Evolutionary conservation across 2,888 invertebrate genomes (phyloP).

Genomic region (Caenorhabditis sp.): DNA sequence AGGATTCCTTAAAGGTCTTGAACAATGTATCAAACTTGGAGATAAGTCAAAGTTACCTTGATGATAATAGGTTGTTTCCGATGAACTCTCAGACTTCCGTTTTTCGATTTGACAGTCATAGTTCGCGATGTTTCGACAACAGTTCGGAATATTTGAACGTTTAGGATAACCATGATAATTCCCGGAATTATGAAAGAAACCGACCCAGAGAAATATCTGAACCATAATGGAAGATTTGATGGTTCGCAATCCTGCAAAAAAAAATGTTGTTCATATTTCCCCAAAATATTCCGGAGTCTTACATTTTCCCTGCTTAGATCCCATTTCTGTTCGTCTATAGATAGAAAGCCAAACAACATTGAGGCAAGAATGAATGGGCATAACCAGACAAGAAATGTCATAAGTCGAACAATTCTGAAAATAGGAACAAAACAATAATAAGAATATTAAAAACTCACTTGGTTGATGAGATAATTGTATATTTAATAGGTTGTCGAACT

Average conservation of each 20-base stretch:
- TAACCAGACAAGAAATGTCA: constrained; percentile 81
- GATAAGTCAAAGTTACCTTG: too few relatives aligned
- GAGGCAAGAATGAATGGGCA: constrained; percentile 93
- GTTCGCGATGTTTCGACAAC: constrained; percentile 57
- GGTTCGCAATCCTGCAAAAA: constrained; percentile 53
- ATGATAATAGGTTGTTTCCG: constrained; percentile 36
- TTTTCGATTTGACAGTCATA: constrained; percentile 46
- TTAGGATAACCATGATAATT: constrained; percentile 66
- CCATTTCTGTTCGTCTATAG: neutral
- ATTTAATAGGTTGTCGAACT: constrained; percentile 92
- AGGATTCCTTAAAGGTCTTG: neutral
- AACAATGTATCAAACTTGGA: too few relatives aligned
- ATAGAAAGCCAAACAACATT: constrained; percentile 79
- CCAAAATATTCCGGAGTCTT: too few relatives aligned
- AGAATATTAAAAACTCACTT: constrained; percentile 52
- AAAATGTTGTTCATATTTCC: too few relatives aligned
- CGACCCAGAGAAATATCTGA: constrained; percentile 68
- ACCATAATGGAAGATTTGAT: constrained; percentile 56
- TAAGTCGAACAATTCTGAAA: constrained; percentile 62
- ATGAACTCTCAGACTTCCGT: constrained; percentile 61
- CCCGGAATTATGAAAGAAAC: constrained; percentile 69
- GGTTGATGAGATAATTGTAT: constrained; percentile 82
- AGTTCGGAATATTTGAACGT: constrained; percentile 65
- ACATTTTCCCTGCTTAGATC: too few relatives aligned
- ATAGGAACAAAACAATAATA: neutral